These are phyloP conservation scores for Chrysolina haemoptera DNA, from an alignment of 2,888 invertebrate species.

Conservation along the genomic window DNA sequence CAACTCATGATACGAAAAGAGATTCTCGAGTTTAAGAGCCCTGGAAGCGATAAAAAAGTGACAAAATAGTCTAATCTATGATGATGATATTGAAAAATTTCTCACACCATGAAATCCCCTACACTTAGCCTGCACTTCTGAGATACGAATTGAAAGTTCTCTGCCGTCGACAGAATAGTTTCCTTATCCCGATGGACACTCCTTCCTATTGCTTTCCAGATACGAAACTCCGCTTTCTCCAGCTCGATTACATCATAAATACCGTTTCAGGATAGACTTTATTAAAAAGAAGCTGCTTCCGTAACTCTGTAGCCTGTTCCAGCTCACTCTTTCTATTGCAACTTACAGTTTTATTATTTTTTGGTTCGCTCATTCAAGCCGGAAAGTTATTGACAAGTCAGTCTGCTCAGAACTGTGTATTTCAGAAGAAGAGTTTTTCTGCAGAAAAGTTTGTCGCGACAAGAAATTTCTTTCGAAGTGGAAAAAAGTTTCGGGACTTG, in stretches of 20 bases:
- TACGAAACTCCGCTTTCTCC: constrained; percentile 54
- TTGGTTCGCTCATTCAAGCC: too few relatives aligned
- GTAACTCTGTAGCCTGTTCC: constrained; percentile 42
- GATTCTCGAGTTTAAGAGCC: too few relatives aligned
- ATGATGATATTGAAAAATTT: constrained; percentile 60
- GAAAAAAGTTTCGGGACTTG: too few relatives aligned
- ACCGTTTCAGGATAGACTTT: constrained; percentile 52
- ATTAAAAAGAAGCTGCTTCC: constrained; percentile 52
- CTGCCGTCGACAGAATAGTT: constrained; percentile 64
- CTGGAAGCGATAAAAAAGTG: too few relatives aligned
- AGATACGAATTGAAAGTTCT: constrained; percentile 66
- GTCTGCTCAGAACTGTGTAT: too few relatives aligned
- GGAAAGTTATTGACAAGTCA: too few relatives aligned
- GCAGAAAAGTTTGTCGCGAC: too few relatives aligned
- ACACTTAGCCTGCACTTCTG: constrained; percentile 63
- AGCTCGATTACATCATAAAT: constrained; percentile 61
- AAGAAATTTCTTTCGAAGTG: too few relatives aligned
- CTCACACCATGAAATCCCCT: constrained; percentile 64
- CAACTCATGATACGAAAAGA: too few relatives aligned
- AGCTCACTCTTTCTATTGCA: constrained; percentile 32
- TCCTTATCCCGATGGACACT: constrained; percentile 65
- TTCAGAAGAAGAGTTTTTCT: too few relatives aligned
- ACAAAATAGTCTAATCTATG: constrained; percentile 38
- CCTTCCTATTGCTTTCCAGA: constrained; percentile 65
- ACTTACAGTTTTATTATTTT: neutral